These are phyloP conservation scores for Lutraria lutraria DNA, from an alignment of 2,888 invertebrate species.

Conservation along the genomic window DNA sequence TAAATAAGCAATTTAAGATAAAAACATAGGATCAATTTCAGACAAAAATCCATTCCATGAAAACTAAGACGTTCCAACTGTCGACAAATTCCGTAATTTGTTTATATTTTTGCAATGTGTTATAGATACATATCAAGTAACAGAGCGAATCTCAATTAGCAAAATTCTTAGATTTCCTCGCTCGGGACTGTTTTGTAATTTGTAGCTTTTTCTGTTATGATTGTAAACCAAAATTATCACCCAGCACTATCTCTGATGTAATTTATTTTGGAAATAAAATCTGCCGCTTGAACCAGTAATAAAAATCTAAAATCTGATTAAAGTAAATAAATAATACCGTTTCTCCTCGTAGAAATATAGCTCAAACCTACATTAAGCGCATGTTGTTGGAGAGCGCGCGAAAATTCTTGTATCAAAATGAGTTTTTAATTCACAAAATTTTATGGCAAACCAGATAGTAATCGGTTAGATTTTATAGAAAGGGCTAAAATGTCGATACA, in stretches of 20 bases:
- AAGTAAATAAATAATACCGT: not conserved
- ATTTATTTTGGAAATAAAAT: conserved; percentile 17
- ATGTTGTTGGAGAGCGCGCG: too few relatives aligned
- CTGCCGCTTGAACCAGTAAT: not conserved
- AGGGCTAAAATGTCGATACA: too few relatives aligned
- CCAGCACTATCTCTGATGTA: not conserved
- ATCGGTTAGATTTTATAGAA: too few relatives aligned
- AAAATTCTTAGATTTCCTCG: conserved; percentile 26
- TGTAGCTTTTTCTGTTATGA: conserved; percentile 8
- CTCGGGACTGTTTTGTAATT: conserved; percentile 31
- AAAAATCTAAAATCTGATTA: not conserved
- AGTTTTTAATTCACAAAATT: too few relatives aligned
- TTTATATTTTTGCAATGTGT: conserved; percentile 54
- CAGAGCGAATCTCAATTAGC: conserved; percentile 28
- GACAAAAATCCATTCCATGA: conserved; percentile 24
- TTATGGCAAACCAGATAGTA: too few relatives aligned
- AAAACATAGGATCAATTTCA: not conserved
- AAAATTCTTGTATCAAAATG: too few relatives aligned
- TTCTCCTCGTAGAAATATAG: not conserved
- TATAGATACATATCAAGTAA: conserved; percentile 33
- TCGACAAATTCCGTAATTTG: conserved; percentile 50
- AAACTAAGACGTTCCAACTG: not conserved
- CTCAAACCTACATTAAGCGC: too few relatives aligned
- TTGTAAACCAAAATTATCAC: not conserved
- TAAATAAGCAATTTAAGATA: conserved; percentile 13